Conservation (phyloP, 2,113 vertebrate genomes). For the Poeciliopsis occidentalis region DNA sequence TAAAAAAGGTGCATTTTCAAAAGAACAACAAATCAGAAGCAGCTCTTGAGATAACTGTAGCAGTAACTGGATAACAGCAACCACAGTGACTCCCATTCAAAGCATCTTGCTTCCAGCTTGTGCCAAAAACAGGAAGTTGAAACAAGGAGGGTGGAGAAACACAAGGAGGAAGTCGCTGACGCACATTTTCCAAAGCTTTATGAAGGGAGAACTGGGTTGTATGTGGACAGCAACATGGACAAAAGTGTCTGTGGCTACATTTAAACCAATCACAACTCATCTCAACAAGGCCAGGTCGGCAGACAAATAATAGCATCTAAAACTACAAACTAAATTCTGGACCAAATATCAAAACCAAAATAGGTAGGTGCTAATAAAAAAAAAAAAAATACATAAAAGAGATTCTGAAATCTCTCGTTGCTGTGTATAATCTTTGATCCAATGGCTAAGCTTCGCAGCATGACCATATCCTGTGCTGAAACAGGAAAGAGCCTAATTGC, state of each 20-base stretch:
- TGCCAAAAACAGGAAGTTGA: conserved; percentile 66
- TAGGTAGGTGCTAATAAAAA: not conserved
- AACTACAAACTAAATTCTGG: not conserved
- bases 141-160: conserved; percentile 40
- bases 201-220: conserved; percentile 13
- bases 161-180: conserved; percentile 64
- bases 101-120: conserved; percentile 42
- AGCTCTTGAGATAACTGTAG: not conserved
- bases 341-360: not conserved
- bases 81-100: conserved; percentile 23
- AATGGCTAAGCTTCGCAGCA: conserved; percentile 39
- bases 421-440: conserved; percentile 31
- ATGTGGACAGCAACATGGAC: conserved; percentile 7
- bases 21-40: not conserved
- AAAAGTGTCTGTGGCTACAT: not conserved
- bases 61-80: not conserved
- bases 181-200: conserved; percentile 67
- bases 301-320: not conserved
- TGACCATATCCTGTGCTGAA: conserved; percentile 52
- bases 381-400: not conserved
- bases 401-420: conserved; percentile 8
- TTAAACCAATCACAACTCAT: not conserved
- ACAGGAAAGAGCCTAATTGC: conserved; percentile 75
- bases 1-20: not conserved
- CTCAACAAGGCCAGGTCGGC: not conserved